Conservation (phyloP, 2,888 invertebrate species). For the Hypomecis punctinalis region DNA sequence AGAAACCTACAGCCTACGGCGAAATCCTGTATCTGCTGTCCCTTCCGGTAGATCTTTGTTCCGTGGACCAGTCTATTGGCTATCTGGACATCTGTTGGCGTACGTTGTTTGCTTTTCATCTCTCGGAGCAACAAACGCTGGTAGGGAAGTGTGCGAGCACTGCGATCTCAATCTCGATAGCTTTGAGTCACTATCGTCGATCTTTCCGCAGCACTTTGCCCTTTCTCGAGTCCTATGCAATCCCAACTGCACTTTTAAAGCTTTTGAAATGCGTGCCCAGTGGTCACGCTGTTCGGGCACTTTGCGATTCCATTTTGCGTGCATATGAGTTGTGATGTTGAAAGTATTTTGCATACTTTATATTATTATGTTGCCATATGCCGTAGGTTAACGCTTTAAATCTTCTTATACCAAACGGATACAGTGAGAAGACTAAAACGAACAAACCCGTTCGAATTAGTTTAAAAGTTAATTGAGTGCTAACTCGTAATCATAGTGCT, state of each 20-base stretch:
- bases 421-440: too few relatives aligned
- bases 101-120: constrained; percentile 82
- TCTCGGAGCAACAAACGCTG: constrained; percentile 76
- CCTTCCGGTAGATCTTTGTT: constrained; percentile 57
- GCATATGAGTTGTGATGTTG: neutral
- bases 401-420: too few relatives aligned
- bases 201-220: constrained; percentile 61
- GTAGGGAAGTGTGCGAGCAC: constrained; percentile 66
- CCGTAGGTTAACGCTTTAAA: too few relatives aligned
- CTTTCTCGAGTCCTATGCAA: constrained; percentile 53
- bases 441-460: too few relatives aligned
- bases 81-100: constrained; percentile 83
- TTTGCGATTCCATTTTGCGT: constrained; percentile 11
- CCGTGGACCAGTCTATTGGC: constrained; percentile 72
- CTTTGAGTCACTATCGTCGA: constrained; percentile 76
- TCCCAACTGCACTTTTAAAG: constrained; percentile 50
- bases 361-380: too few relatives aligned
- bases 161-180: constrained; percentile 77
- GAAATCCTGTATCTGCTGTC: constrained; percentile 39
- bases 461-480: too few relatives aligned
- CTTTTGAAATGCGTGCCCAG: constrained; percentile 44
- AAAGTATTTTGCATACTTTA: too few relatives aligned
- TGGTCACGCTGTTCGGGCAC: constrained; percentile 37
- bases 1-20: constrained; percentile 17
- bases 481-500: too few relatives aligned